Base-by-base conservation (phyloP, 1,140 invertebrate species). In the Drosophila lacteicornis region DNA sequence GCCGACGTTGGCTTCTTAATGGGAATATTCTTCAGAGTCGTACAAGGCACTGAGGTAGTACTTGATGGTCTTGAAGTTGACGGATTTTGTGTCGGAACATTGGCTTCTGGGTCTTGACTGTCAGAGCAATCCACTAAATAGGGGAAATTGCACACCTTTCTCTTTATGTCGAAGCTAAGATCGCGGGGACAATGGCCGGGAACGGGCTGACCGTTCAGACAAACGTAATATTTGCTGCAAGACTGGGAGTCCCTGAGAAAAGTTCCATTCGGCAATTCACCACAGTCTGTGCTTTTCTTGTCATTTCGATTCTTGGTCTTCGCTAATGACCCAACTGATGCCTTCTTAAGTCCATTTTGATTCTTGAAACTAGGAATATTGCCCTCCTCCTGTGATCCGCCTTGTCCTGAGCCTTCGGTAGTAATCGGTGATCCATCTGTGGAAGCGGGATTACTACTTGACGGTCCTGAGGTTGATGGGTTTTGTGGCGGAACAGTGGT, bases 141-240 rank as follows among this genome's bases (percentile, higher is more conserved):
- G 8, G 83, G 57, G 13, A 73, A 87, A 51, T 86, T 86, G 45
- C 83, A 86, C 2, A 86, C 79, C 27, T 66, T 80, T 53, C 63
- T 80, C 25, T 56, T 80, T 0, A 77, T 82, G 45, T 86, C 83
- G 13, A 86, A 86, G 27, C 45, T 43, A 2, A 87, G 80, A 22
- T 51, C 17, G 17, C 42, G 53, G 2, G 83, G 83, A 70, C 83
- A 86, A 9, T 38, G 42, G 3, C 46, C 27, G 1, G 62, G 45
- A 51, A 79, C 57, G 2, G 83, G 51, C 13, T 22, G 36, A 1
- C 60, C 79, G 42, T 87, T 70, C 1, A 47, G 9, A 27, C 83
- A 86, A 3, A 82, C 59, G 19, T 73, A 86, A n/a, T 73, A 86
- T 17, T 74, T 76, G 11, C 19, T 50, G 50, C 82, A 86, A 0